Evolutionary conservation across 2,888 invertebrate species (phyloP).

Genomic region (Pristionchus mayeri): DNA sequence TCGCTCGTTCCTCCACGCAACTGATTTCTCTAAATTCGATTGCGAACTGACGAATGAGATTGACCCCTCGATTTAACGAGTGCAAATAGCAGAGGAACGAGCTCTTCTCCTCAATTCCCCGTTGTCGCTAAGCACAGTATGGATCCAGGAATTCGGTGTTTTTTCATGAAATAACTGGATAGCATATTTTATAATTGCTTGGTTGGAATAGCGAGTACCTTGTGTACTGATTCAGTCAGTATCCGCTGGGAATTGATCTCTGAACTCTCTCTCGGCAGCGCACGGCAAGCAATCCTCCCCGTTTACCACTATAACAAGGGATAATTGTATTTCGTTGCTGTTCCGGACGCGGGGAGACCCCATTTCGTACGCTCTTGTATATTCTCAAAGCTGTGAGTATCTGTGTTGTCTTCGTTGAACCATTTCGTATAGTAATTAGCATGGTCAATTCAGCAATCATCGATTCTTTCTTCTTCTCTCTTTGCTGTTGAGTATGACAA

Average conservation of each 20-base stretch:
- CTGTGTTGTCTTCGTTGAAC: no score
- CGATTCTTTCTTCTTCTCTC: not conserved
- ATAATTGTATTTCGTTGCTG: not conserved
- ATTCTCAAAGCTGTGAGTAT: no score
- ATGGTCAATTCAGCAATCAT: no score
- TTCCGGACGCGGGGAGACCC: not conserved
- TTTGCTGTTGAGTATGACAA: not conserved
- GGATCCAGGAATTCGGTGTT: no score
- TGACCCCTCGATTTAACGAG: conserved; percentile 17
- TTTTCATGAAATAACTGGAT: no score
- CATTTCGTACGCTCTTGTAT: not conserved
- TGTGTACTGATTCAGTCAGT: no score
- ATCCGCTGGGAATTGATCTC: no score
- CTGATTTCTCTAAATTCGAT: not conserved
- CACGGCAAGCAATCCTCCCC: conserved; percentile 23
- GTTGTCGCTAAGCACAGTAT: not conserved
- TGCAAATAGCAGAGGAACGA: conserved; percentile 23
- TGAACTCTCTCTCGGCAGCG: no score
- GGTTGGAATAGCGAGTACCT: no score
- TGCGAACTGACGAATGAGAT: conserved; percentile 5
- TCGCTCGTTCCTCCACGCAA: not conserved
- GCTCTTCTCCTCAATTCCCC: conserved; percentile 11
- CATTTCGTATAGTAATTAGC: no score
- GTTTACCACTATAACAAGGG: not conserved
- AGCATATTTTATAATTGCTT: no score